Percentiles rank a stretch among this genome's conserved stretches.
Conservation (phyloP, 2,797 vertebrate genomes). For the Amazonetta brasiliensis region DNA sequence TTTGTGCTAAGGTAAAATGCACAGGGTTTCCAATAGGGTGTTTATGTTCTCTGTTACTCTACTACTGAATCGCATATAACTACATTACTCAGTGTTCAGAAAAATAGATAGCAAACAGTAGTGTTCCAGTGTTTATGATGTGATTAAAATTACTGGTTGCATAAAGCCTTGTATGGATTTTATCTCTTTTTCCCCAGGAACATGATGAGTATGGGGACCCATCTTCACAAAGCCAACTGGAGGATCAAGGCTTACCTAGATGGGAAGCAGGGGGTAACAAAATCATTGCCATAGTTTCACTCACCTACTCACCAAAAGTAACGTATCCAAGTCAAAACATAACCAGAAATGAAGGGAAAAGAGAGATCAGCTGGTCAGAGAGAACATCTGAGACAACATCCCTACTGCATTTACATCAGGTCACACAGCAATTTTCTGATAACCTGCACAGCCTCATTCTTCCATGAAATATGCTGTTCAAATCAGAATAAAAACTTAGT, state of each 20-base stretch:
- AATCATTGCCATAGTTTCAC: not conserved
- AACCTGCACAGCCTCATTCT: not conserved
- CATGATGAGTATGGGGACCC: not conserved
- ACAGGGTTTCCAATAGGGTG: not conserved
- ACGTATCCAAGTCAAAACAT: not conserved
- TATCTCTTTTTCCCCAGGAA: not conserved
- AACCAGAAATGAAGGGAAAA: not conserved
- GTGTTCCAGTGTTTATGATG: not conserved
- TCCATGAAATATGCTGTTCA: not conserved
- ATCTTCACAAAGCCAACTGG: not conserved
- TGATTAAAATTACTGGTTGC: not conserved
- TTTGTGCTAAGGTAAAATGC: rapidly evolving
- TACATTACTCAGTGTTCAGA: not conserved
- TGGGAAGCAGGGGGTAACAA: not conserved
- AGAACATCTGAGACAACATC: not conserved
- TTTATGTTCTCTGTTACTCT: not conserved
- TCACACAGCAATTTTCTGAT: not conserved
- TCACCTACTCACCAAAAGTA: not conserved
- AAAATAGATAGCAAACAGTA: not conserved
- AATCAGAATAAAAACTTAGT: not conserved
- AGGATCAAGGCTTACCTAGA: not conserved
- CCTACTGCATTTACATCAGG: not conserved
- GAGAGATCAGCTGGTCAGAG: not conserved
- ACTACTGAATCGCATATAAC: not conserved
- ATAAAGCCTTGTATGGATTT: not conserved